Evolutionary conservation across 2,888 invertebrate species (phyloP), one percentile per base, ranked within the genome.

Genomic region (Cheilosia pagana): DNA sequence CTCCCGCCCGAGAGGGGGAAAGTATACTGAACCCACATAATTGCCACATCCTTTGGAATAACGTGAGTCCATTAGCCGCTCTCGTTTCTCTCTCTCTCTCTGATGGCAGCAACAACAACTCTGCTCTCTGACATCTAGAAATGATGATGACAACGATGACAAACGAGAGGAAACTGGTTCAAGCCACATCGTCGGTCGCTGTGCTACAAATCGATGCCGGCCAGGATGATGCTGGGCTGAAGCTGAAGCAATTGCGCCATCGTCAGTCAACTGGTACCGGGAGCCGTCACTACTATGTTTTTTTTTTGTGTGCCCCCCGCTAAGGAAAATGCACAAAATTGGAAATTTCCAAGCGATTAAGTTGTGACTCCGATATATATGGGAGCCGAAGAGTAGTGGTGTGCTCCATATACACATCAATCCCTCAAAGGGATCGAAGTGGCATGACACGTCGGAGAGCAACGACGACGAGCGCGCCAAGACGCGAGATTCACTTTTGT

Each of bases 271-370:
- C 50, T 72, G 72, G 72, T 23, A 55, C 71, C 19, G 6, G n/a
- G 48, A 39, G 12, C 35, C 52, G 55, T 53, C 63, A 70, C 45
- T 68, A 62, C 53, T 48, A 52, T 12, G 1, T 35, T 12, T 35
- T 35, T 12, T 31, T 31, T 31, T 7, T 31, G 1, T 3, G 1
- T 1, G 8, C 8, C 28, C 28, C 28, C 28, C 59, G 28, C 68
- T 19, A 19, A 50, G 62, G 23, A 60, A 70, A 81, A 67, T 85
- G 65, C 81, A 71, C 81, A 60, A 85, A 85, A 85, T 85, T 81
- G 85, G 75, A 81, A 76, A 75, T 85, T 85, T 85, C 85, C 85
- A 81, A 81, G 31, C 85, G 85, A 85, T 81, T 85, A 85, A 81
- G 53, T 57, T 57, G 70, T 75, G 81, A 71, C 81, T 81, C 60